These are phyloP conservation scores for Caranx ignobilis DNA, from an alignment of 2,113 vertebrate genomes.

Conservation along the genomic window DNA sequence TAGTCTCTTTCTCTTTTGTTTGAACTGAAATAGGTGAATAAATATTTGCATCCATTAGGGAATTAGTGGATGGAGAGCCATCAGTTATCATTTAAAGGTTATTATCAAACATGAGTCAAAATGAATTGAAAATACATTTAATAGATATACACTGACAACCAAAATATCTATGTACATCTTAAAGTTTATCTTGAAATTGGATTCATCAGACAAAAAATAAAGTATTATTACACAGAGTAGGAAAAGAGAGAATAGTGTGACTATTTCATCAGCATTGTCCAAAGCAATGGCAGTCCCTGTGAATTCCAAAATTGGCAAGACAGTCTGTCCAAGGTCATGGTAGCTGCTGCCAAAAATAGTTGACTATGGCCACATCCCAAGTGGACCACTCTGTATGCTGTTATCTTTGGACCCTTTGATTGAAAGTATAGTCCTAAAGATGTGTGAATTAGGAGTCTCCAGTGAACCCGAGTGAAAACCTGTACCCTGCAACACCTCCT, in stretches of 20 bases:
- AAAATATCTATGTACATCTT: constrained; percentile 12
- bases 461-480: constrained; percentile 63
- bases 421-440: constrained; percentile 89
- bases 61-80: background rate
- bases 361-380: constrained; percentile 83
- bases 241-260: constrained; percentile 14
- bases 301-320: constrained; percentile 94
- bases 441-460: constrained; percentile 86
- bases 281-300: constrained; percentile 75
- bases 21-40: background rate
- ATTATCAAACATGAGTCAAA: constrained; percentile 28
- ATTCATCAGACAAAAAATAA: background rate
- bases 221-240: background rate
- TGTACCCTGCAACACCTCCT: constrained; percentile 39
- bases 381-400: constrained; percentile 91
- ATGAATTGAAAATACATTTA: constrained; percentile 34
- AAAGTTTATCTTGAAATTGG: background rate
- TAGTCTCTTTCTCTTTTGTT: background rate
- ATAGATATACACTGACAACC: constrained; percentile 20
- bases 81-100: background rate
- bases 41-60: background rate
- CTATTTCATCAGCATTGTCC: constrained; percentile 15
- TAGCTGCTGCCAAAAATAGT: constrained; percentile 94
- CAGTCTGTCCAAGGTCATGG: constrained; percentile 90
- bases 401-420: constrained; percentile 92